Percentiles rank a stretch among this genome's conserved stretches.
Conservation (phyloP, 2,888 invertebrate genomes). For the Polia nebulosa region DNA sequence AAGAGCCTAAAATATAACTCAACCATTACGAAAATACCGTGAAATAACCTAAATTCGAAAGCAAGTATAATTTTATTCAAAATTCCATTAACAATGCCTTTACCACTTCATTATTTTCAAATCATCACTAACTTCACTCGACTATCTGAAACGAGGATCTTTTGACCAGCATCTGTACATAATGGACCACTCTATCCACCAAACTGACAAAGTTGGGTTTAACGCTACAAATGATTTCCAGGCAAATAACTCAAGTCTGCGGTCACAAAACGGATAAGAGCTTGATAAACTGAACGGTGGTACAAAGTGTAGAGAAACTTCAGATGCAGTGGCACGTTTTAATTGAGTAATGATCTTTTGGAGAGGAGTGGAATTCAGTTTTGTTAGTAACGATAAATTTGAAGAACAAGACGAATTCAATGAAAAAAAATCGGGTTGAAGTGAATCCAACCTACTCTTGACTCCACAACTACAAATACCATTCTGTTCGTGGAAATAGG, state of each 20-base stretch:
- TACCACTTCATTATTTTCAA: conserved; percentile 17
- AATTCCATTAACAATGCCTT: not conserved
- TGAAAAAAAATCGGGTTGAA: not conserved
- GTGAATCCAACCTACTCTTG: too few relatives aligned
- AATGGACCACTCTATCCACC: conserved; percentile 38
- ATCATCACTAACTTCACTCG: conserved; percentile 7
- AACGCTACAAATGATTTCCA: conserved; percentile 55
- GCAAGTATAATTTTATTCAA: not conserved
- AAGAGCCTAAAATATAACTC: too few relatives aligned
- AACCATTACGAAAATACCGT: not conserved
- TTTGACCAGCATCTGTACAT: conserved; percentile 51
- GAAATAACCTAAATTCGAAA: not conserved
- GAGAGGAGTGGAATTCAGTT: not conserved
- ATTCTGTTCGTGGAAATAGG: too few relatives aligned
- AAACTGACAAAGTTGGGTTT: conserved; percentile 54
- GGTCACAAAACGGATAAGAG: conserved; percentile 57
- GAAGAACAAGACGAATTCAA: not conserved
- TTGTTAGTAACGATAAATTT: not conserved
- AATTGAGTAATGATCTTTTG: conserved; percentile 33
- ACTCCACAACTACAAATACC: too few relatives aligned
- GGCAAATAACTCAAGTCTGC: conserved; percentile 53
- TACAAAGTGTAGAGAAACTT: conserved; percentile 37
- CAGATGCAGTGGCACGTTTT: conserved; percentile 42
- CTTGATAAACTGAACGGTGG: conserved; percentile 40
- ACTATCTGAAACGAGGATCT: conserved; percentile 38